Percentiles rank a stretch among this genome's conserved stretches.
Evolutionary conservation across 2,888 invertebrate species (phyloP).

Genomic region (Pimpla rufipes): DNA sequence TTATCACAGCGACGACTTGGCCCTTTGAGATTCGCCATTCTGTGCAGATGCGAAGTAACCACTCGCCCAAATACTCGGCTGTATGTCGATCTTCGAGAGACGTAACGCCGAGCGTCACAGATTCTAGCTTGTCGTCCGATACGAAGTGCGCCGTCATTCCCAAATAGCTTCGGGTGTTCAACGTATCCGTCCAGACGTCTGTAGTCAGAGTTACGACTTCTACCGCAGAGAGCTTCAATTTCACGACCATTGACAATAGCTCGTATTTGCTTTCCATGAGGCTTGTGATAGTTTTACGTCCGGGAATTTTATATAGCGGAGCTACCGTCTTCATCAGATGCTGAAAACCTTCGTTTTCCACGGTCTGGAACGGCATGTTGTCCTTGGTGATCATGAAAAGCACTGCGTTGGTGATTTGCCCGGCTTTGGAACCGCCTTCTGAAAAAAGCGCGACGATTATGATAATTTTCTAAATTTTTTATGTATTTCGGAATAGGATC

Average conservation of each 20-base stretch:
- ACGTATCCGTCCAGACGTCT: slow-evolving; percentile 80
- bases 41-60: slow-evolving; percentile 73
- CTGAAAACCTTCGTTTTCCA: slow-evolving; percentile 41
- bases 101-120: slow-evolving; percentile 79
- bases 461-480: too few relatives aligned
- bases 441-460: too few relatives aligned
- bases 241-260: slow-evolving; percentile 73
- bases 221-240: slow-evolving; percentile 71
- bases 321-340: slow-evolving; percentile 14
- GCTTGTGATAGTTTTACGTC: slow-evolving; percentile 75
- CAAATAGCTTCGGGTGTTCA: slow-evolving; percentile 74
- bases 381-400: slow-evolving; percentile 40
- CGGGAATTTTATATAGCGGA: slow-evolving; percentile 65
- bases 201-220: slow-evolving; percentile 74
- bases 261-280: slow-evolving; percentile 78
- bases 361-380: slow-evolving; percentile 26
- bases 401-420: slow-evolving; percentile 38
- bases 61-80: slow-evolving; percentile 76
- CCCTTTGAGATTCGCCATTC: slow-evolving; percentile 68
- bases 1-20: slow-evolving; percentile 75
- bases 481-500: too few relatives aligned
- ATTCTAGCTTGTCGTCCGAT: slow-evolving; percentile 62
- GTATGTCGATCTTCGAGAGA: slow-evolving; percentile 79
- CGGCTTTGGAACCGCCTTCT: slow-evolving; percentile 66
- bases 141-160: slow-evolving; percentile 80